Evolutionary conservation across 2,797 vertebrate species (phyloP).

Genomic region (Hozukius guyotensis): DNA sequence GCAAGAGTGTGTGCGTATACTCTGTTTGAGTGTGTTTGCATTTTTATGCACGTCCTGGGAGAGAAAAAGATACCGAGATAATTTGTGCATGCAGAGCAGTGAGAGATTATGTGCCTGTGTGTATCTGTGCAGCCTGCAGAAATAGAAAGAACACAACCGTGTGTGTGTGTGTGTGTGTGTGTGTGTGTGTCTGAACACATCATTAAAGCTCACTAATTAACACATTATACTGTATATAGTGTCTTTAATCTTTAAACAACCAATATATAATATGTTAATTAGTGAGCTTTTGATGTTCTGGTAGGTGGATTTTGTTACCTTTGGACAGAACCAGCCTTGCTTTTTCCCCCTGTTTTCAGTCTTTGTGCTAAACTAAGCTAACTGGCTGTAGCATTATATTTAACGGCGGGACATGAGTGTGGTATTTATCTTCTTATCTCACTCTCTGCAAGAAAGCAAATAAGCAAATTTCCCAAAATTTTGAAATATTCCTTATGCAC

Average conservation of each 20-base stretch:
- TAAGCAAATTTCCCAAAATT: accelerated
- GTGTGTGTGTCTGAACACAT: neutral
- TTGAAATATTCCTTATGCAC: neutral
- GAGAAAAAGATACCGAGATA: slow-evolving; percentile 18
- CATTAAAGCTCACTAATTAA: neutral
- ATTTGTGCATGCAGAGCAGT: neutral
- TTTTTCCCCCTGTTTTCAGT: neutral
- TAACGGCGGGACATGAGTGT: neutral
- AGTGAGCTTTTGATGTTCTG: neutral
- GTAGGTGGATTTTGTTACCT: neutral
- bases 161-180: neutral
- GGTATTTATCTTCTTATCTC: neutral
- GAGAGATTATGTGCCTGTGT: slow-evolving; percentile 5
- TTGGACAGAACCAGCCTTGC: neutral
- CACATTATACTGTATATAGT: neutral
- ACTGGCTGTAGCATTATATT: neutral
- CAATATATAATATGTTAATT: neutral
- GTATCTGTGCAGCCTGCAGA: neutral
- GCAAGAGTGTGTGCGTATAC: neutral
- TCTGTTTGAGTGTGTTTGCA: neutral
- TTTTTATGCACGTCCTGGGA: neutral
- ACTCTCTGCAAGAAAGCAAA: neutral
- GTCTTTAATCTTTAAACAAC: neutral
- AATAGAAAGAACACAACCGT: neutral
- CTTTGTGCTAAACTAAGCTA: neutral